Base-by-base conservation (phyloP, 2,113 vertebrate genomes). In the Pelmatolapia mariae region DNA sequence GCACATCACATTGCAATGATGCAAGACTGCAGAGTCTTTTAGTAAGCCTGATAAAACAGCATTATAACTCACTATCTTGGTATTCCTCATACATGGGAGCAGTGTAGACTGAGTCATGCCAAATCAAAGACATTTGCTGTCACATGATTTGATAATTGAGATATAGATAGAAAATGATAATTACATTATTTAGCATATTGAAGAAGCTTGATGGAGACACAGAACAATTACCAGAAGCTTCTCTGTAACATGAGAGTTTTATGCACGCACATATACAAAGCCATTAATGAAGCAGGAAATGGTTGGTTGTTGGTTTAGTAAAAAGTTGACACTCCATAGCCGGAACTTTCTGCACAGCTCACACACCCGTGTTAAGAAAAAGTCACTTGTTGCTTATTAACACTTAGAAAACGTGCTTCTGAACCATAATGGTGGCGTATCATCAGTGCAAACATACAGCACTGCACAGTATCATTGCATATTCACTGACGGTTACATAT, bases 301-400 rank as follows among this genome's bases (percentile, higher is more conserved):
- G 26, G 7, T 47, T 31, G 71, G 43, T 76, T 76, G 24, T 50
- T 29, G 7, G 45, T 78, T 78, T n/a, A 52, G 16, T 52, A 50
- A 52, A 52, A 82, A 10, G 26, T 89, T 88, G 80, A 53, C 91
- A n/a, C 82, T 86, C 68, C 81, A 87, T 68, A 50, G 54, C 82
- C 47, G 2, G 16, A 78, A 52, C 18, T 52, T 78, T 33, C 16
- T 33, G 68, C 63, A 40, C 85, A 81, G n/a, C 29, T 52, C 47
- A 33, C 76, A 78, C 45, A 84, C 4, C 40, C 15, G 1, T 86
- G 53, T 56, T 13, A 50, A 59, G 68, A 68, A 81, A 61, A 81
- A 71, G 56, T 24, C 33, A 82, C 47, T 66, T 29, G 7, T 68
- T 33, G 47, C 83, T 63, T 54, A 36, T 45, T 54, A 68, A 87